Evolutionary conservation across 2,113 vertebrate species (phyloP).

Genomic region (Zapus hudsonius): DNA sequence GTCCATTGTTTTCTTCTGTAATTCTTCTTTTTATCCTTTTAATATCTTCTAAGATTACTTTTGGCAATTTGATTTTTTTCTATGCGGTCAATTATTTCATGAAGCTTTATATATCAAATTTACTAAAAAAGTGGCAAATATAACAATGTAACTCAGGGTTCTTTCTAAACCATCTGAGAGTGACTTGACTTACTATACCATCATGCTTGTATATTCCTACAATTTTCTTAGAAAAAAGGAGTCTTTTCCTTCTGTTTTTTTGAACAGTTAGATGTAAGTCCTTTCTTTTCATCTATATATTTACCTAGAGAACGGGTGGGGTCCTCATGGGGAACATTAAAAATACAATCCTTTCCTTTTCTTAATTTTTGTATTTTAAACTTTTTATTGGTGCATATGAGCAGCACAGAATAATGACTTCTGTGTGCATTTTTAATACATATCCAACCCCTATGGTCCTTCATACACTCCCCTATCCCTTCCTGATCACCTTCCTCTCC

Average conservation of each 20-base stretch:
- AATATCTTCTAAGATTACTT: constrained; percentile 32
- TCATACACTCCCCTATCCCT: too few species aligned
- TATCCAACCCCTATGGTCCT: too few species aligned
- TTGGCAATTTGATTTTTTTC: constrained; percentile 31
- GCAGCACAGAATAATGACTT: too few species aligned
- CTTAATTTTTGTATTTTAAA: too few species aligned
- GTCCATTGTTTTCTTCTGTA: too few species aligned
- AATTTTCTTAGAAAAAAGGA: constrained; percentile 30
- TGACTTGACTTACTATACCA: not conserved
- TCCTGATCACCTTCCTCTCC: too few species aligned
- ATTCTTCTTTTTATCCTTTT: constrained; percentile 21
- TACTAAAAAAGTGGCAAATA: constrained; percentile 33
- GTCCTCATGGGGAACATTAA: too few species aligned
- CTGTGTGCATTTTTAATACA: too few species aligned
- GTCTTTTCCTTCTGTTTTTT: not conserved
- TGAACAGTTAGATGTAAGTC: not conserved
- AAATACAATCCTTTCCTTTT: too few species aligned
- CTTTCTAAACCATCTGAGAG: not conserved
- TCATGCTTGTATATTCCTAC: not conserved
- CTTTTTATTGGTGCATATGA: too few species aligned
- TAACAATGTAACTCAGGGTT: not conserved
- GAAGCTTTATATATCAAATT: constrained; percentile 1
- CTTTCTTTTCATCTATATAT: not conserved
- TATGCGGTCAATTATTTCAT: too few species aligned
- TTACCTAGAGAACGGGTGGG: too few species aligned